Conservation (phyloP, 2,797 vertebrate genomes). For the Eupleurogrammus muticus region DNA sequence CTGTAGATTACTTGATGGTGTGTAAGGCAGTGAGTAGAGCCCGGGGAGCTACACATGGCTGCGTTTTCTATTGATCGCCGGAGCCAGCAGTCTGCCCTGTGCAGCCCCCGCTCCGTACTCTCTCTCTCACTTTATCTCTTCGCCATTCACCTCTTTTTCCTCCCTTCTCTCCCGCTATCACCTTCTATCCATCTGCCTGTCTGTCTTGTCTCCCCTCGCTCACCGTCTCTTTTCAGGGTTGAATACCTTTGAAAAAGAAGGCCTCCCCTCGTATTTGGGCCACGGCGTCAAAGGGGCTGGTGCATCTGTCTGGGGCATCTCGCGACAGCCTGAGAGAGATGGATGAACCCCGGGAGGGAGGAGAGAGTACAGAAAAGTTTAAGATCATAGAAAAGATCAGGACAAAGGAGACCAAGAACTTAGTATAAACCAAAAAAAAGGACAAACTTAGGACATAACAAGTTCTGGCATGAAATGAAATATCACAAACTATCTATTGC, state of each 20-base stretch:
- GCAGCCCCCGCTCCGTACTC: not conserved
- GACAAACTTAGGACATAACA: not conserved
- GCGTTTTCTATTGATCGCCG: conserved; percentile 47
- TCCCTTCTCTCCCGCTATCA: conserved; percentile 10
- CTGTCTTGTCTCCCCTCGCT: conserved; percentile 23
- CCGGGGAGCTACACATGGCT: conserved; percentile 51
- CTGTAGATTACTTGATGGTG: conserved; percentile 23
- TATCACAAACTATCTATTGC: too few relatives aligned
- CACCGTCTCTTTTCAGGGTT: conserved; percentile 34
- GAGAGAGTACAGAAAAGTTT: conserved; percentile 5
- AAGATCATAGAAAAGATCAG: not conserved
- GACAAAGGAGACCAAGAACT: not conserved
- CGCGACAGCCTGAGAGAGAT: conserved; percentile 77
- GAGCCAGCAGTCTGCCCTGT: conserved; percentile 19
- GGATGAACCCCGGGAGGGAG: conserved; percentile 16
- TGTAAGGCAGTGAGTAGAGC: conserved; percentile 33
- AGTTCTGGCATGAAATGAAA: not conserved
- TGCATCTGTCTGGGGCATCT: conserved; percentile 92
- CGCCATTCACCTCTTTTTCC: conserved; percentile 27
- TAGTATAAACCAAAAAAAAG: not conserved
- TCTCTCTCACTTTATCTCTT: conserved; percentile 34
- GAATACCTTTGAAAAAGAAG: conserved; percentile 88
- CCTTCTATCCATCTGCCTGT: conserved; percentile 16
- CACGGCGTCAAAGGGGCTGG: conserved; percentile 88
- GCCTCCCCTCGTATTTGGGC: conserved; percentile 98